A percentile compares a stretch with the other conserved stretches of the same genome.
Evolutionary conservation across 1,140 invertebrate genomes (phyloP).

Genomic region (Drosophila arizonae): DNA sequence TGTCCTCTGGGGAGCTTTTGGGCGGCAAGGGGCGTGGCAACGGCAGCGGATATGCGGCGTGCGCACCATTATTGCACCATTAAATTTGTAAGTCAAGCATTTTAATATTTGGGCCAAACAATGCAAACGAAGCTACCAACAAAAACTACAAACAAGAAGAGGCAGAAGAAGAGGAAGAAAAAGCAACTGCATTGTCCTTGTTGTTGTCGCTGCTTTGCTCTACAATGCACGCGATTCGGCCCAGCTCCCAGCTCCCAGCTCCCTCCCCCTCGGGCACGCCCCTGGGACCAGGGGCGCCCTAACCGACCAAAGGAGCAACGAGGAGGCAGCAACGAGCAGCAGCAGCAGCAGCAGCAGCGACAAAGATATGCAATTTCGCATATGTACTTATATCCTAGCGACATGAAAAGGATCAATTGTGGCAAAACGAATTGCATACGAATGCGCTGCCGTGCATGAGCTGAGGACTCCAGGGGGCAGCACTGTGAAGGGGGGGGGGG

Average conservation of each 20-base stretch:
- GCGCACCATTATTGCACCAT: constrained; percentile 79
- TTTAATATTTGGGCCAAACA: constrained; percentile 81
- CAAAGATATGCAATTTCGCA: constrained; percentile 82
- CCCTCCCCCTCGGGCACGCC: not conserved
- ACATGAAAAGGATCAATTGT: constrained; percentile 82
- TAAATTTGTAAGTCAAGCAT: constrained; percentile 82
- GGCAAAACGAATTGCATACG: constrained; percentile 81
- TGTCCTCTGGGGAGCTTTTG: constrained; percentile 21
- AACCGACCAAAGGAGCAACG: constrained; percentile 39
- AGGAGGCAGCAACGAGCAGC: constrained; percentile 39
- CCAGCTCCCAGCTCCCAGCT: not conserved
- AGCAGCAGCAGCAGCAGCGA: constrained; percentile 28
- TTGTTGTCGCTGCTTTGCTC: constrained; percentile 3
- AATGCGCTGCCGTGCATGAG: constrained; percentile 65
- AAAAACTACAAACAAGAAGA: constrained; percentile 10
- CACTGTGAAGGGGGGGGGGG: not conserved
- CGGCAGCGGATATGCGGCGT: constrained; percentile 58
- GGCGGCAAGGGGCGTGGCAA: constrained; percentile 20
- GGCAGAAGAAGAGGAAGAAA: not conserved
- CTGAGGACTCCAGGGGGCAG: not conserved
- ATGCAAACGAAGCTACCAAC: constrained; percentile 71
- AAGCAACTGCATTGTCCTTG: constrained; percentile 34
- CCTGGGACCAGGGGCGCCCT: constrained; percentile 1
- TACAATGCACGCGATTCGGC: constrained; percentile 33
- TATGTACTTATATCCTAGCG: constrained; percentile 81